Evolutionary conservation across 2,888 invertebrate species (phyloP), one percentile per base, ranked within the genome.

Genomic region (Punctoribates punctum): DNA sequence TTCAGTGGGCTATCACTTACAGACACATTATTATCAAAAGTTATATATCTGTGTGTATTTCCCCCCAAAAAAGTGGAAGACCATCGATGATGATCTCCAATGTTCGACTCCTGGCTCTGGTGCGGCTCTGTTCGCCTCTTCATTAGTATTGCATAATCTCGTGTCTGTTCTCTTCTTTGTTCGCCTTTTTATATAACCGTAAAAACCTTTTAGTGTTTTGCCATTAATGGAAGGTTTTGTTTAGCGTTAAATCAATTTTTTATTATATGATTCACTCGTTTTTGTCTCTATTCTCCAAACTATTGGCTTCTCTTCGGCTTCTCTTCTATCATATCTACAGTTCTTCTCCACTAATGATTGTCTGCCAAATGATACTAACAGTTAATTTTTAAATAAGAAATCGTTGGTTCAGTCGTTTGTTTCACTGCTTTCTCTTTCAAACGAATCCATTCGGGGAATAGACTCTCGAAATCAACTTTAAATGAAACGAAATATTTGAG

Each of bases 221-320:
- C 62, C 62, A 62, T 70, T 70, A 70, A 70, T 70, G 70, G 70
- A 42, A 8, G 38, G 70, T 70, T 70, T 70, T 70, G 70, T 70
- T 70, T 70, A 46, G 70, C 70, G 38, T 70, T 62, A 70, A 70
- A 70, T 70, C 70, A 70, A 70, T 70, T 70, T 70, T 70, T 70
- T 70, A 70, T 70, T 38, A 70, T 70, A 62, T 62, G 62, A 62
- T 62, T 62, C 34, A 62, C 62, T 62, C 29, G 15, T 62, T 67
- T 67, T 67, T 67, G 15, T 42, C 20, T 42, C 70, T 70, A 20
- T 42, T 62, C 34, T 29, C 34, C 6, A 54, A 54, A 20, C 54
- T 54, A 54, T 54, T 54, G 54, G 6, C 23, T 54, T 42, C 42
- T 42, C 42, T 42, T 42, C 42, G 42, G 42, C 11, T 42, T 57